These are phyloP conservation scores for Drosophila prosaltans DNA, from an alignment of 1,140 invertebrate species.

Conservation along the genomic window DNA sequence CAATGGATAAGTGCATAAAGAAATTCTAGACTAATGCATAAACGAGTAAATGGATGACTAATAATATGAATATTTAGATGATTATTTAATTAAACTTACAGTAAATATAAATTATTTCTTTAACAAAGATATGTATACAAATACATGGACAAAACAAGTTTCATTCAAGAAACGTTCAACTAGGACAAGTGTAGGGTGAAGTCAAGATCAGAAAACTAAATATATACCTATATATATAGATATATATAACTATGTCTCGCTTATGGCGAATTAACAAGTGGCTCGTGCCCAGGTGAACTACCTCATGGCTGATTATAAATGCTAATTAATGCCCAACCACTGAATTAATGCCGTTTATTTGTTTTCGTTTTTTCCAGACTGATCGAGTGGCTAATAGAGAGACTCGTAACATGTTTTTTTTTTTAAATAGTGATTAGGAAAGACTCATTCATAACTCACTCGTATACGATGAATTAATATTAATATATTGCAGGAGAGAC, in stretches of 20 bases:
- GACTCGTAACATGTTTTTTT: conserved; percentile 15
- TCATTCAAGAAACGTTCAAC: conserved; percentile 41
- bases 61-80: conserved; percentile 14
- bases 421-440: conserved; percentile 4
- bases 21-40: neutral
- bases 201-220: conserved; percentile 48
- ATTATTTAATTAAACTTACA: conserved; percentile 53
- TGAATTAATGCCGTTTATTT: conserved; percentile 46
- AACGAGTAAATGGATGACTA: neutral
- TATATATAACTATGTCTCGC: conserved; percentile 5
- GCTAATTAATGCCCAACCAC: conserved; percentile 67
- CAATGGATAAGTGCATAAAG: neutral
- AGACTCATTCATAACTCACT: conserved; percentile 48
- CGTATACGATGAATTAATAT: conserved; percentile 13
- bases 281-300: conserved; percentile 77
- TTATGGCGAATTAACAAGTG: conserved; percentile 56
- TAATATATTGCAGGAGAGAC: neutral
- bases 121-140: conserved; percentile 16
- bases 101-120: conserved; percentile 24
- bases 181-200: conserved; percentile 60
- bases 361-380: conserved; percentile 1
- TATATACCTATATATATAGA: neutral
- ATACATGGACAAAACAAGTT: conserved; percentile 43
- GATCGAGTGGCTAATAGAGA: conserved; percentile 21
- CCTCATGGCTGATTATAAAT: conserved; percentile 66